Evolutionary conservation across 2,113 vertebrate species (phyloP).

Genomic region (Nycticryphes semicollaris): DNA sequence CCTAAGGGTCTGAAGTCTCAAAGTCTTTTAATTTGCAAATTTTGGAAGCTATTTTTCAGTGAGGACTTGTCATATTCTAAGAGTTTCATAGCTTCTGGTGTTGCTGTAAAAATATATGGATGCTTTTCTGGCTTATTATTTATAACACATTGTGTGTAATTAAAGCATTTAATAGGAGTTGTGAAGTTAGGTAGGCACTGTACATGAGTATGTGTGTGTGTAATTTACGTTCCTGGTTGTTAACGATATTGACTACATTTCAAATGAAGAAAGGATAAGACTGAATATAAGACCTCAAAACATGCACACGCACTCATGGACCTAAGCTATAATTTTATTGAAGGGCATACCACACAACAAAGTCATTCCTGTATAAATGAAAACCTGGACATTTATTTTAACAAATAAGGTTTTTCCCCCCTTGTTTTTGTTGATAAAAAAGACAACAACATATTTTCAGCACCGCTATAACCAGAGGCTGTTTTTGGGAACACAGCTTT

Average conservation of each 20-base stretch:
- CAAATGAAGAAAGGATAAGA: constrained; percentile 44
- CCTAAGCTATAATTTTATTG: constrained; percentile 62
- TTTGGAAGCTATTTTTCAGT: constrained; percentile 25
- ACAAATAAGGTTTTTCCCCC: neutral
- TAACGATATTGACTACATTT: constrained; percentile 22
- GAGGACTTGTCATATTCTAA: neutral
- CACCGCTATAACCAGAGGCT: constrained; percentile 19
- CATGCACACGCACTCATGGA: neutral
- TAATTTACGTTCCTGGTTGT: constrained; percentile 44
- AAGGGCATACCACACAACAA: constrained; percentile 56
- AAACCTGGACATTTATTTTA: constrained; percentile 66
- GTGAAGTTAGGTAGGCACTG: constrained; percentile 47
- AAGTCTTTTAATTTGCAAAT: constrained; percentile 27
- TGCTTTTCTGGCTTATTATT: constrained; percentile 57
- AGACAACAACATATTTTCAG: constrained; percentile 49
- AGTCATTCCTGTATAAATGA: constrained; percentile 63
- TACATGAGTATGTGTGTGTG: neutral
- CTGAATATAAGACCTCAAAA: constrained; percentile 29
- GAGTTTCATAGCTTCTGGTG: neutral
- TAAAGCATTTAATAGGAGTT: constrained; percentile 42
- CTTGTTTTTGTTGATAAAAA: constrained; percentile 35
- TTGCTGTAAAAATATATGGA: constrained; percentile 19
- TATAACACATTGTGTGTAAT: constrained; percentile 42
- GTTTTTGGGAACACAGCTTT: constrained; percentile 31
- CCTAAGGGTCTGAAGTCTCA: constrained; percentile 27